phyloP scores from a whole-genome alignment of 2,888 invertebrate genomes.

The Heteromurus nitidus region DNA sequence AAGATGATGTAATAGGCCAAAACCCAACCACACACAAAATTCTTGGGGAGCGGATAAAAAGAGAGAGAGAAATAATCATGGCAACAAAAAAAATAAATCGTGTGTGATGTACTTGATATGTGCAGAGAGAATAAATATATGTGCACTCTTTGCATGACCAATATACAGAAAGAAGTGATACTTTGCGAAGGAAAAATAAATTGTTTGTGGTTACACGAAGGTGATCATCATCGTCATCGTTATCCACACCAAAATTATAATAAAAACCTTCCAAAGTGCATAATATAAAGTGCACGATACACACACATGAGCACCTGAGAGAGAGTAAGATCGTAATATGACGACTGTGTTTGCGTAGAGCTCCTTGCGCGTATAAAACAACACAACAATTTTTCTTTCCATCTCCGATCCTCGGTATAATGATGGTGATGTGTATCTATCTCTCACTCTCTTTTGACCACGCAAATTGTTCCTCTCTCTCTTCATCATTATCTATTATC shows the following conservation, averaged over 20 bases:
- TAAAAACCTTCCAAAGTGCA: too few species aligned
- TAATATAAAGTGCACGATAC: too few species aligned
- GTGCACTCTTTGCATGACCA: too few species aligned
- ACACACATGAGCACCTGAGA: not conserved
- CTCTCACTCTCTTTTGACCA: constrained; percentile 47
- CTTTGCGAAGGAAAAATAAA: too few species aligned
- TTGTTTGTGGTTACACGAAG: constrained; percentile 62
- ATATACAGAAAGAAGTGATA: too few species aligned
- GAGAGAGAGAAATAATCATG: too few species aligned
- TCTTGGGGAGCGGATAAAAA: too few species aligned
- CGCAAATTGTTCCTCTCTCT: constrained; percentile 67
- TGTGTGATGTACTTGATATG: too few species aligned
- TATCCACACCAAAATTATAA: constrained; percentile 46
- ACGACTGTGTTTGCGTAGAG: constrained; percentile 59
- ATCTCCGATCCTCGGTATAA: constrained; percentile 38
- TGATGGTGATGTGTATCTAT: constrained; percentile 60
- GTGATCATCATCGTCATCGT: constrained; percentile 58
- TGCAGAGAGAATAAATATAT: too few species aligned
- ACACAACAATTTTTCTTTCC: constrained; percentile 1
- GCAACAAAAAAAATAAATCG: too few species aligned
- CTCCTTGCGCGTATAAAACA: not conserved
- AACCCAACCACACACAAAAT: too few species aligned
- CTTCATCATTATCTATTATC: constrained; percentile 67
- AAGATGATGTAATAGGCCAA: too few species aligned
- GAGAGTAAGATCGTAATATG: constrained; percentile 39